Evolutionary conservation across 92 coral and sea anemone genomes (phyloP).

Genomic region (Anthopleura xanthogrammica): DNA sequence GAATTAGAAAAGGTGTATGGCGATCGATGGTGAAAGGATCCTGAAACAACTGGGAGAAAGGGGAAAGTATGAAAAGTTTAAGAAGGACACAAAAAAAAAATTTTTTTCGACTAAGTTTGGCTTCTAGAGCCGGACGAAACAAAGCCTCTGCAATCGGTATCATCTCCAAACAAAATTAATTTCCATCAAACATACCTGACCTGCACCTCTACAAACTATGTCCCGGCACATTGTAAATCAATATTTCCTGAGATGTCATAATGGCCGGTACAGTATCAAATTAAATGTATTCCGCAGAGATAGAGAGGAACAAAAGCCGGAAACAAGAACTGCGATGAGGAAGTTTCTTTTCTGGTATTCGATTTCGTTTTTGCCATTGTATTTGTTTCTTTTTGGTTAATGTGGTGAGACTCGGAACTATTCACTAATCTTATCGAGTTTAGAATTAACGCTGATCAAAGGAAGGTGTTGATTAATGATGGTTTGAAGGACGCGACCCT

Average conservation of each 20-base stretch:
- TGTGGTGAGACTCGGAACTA: neutral
- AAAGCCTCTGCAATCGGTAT: neutral
- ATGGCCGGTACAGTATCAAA: neutral
- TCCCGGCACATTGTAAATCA: neutral
- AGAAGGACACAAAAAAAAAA: too few relatives aligned
- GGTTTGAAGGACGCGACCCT: neutral
- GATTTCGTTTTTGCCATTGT: neutral
- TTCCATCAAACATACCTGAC: neutral
- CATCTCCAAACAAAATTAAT: neutral
- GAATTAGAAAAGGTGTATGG: too few relatives aligned
- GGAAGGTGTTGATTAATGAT: neutral
- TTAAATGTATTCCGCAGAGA: neutral
- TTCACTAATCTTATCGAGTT: neutral
- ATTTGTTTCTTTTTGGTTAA: neutral
- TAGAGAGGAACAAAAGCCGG: neutral
- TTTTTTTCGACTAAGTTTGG: too few relatives aligned
- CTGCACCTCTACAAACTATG: neutral
- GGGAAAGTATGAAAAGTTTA: too few relatives aligned
- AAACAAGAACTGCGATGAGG: neutral
- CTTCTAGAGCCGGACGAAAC: neutral
- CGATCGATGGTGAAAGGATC: too few relatives aligned
- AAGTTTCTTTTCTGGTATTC: neutral
- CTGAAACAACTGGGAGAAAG: too few relatives aligned
- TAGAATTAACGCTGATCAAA: neutral
- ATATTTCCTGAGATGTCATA: neutral